Evolutionary conservation across 2,888 invertebrate species (phyloP), one percentile per base, ranked within the genome.

Genomic region (Harpalus rufipes): DNA sequence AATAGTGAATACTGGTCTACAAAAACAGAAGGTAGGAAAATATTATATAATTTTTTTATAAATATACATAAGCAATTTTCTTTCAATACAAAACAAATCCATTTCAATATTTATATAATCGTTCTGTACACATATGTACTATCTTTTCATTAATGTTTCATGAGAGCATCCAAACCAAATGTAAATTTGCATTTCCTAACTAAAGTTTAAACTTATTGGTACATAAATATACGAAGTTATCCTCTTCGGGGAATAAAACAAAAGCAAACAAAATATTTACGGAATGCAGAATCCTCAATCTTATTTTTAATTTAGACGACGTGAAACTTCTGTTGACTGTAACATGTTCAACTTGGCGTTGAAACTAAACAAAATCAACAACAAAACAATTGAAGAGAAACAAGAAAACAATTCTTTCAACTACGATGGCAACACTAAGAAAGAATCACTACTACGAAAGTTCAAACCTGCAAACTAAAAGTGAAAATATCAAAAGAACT

Each of bases 391-490:
- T 41, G 68, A 7, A 18, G 5, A 16, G 18, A 44, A 74, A 74
- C 72, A 74, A 74, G 72, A 74, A 74, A 74, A 74, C 44, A 74
- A 44, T 74, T 74, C 72, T 74, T 74, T 74, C 72, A 32, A 25
- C 39, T 59, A n/a, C 68, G 0, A 68, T 74, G 12, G 72, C 41
- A 74, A 74, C 72, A 41, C 32, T 68, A 12, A 51, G 12, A 4
- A 32, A 4, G 12, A 7, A 51, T 12, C 44, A 51, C 12, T 12
- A 12, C 44, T 51, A 4, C 44, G 4, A 51, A 51, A 51, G 8
- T 12, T 51, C 4, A 51, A 10, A 51, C 8, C 8, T 51, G 44
- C 8, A 51, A 10, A 51, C 0, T 12, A 12, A 10, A 51, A 5
- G 1, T n/a, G n/a, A n/a, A n/a, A n/a, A n/a, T n/a, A n/a, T n/a